Conservation (phyloP, 2,113 vertebrate species). For the Prinia subflava region DNA sequence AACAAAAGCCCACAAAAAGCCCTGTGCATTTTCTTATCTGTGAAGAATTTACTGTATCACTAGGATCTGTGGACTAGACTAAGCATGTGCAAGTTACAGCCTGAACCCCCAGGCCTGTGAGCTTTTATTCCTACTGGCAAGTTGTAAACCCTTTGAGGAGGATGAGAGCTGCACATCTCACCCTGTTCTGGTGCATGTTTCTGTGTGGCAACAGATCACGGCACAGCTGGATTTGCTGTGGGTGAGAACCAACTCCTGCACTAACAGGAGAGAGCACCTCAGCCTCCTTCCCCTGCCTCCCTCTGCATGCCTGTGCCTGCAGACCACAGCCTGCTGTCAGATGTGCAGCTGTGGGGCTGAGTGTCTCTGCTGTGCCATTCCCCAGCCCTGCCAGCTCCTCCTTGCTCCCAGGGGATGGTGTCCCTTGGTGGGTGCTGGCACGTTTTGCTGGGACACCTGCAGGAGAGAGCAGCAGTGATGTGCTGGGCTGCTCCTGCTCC, state of each 20-base stretch:
- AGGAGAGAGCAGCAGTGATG: rapidly evolving
- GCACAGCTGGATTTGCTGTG: neutral
- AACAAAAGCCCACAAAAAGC: neutral
- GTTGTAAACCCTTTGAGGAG: neutral
- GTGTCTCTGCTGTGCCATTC: neutral
- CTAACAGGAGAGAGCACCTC: neutral
- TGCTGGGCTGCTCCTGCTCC: neutral
- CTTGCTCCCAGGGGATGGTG: neutral
- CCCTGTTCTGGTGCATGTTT: neutral
- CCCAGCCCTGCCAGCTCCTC: neutral
- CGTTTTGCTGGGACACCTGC: rapidly evolving
- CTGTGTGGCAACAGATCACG: neutral
- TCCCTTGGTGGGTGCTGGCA: rapidly evolving
- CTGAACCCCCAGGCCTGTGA: neutral
- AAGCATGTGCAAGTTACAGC: neutral
- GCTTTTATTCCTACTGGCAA: neutral
- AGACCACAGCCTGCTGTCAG: neutral
- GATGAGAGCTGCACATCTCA: neutral
- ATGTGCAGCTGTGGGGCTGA: rapidly evolving
- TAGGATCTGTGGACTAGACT: neutral
- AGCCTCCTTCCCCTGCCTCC: neutral
- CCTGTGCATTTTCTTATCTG: neutral
- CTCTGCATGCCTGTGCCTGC: neutral
- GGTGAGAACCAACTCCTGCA: neutral
- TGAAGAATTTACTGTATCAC: neutral